Base-by-base conservation (phyloP, 2,113 vertebrate genomes). In the Erythrocercus mccallii region DNA sequence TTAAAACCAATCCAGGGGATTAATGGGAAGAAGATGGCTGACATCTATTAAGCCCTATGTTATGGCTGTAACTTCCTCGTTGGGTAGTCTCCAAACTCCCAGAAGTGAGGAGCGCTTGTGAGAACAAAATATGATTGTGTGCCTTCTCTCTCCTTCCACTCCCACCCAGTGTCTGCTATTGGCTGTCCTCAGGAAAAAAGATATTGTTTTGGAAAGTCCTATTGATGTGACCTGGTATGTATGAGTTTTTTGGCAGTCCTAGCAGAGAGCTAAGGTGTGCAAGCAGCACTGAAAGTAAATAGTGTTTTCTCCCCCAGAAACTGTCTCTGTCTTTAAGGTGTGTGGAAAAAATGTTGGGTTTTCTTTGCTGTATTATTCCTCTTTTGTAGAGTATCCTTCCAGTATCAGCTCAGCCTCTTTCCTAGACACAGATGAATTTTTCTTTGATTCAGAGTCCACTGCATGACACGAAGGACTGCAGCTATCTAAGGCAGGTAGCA, bases 401-500 rank as follows among this genome's bases (percentile, higher is more conserved):
- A 56, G 40, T 86, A 53, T 31, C n/a, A 78, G 28, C 50, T 57
- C 65, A 68, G 68, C 50, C 21, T 15, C 76, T 83, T 86, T 83
- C 18, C 54, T 83, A 47, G 71, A 69, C 22, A 74, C 10, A 81
- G 48, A 88, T 16, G 44, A 16, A 16, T 64, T 89, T 83, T 81
- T 81, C 27, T 85, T 86, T 91, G 28, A 74, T 76, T 13, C 21
- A 84, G 53, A 71, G 47, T 27, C 45, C 40, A n/a, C 38, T 66
- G 76, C 38, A 44, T 88, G 35, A 60, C 64, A 56, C 61, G 84
- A 78, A 86, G 37, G 37, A 42, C 35, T 83, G 69, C 35, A 64
- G 64, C 85, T 95, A 81, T 83, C 54, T 86, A 84, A 93, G 85
- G 31, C 37, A 86, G 57, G 66, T 57, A 80, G 42, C 15, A 82